Base-by-base conservation (phyloP, 2,113 vertebrate species). In the Gracilinanus agilis region DNA sequence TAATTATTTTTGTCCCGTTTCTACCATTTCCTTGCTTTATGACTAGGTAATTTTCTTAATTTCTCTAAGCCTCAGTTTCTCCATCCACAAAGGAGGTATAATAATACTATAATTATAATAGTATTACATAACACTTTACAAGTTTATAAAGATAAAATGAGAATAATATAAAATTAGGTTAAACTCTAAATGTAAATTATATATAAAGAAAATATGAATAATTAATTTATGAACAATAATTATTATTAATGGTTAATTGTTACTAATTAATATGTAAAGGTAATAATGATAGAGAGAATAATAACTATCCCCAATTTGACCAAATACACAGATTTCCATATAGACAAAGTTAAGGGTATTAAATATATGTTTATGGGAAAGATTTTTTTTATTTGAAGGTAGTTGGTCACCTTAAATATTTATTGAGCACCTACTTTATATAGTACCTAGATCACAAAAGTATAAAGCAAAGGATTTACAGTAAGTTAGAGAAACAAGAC, bases 391-490 rank as follows among this genome's bases (percentile, higher is more conserved):
- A n/a, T n/a, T 75, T 75, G 67, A n/a, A 75, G 34, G 5, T n/a
- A 83, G 21, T 83, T 83, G 16, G 13, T 83, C 67, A 83, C 16
- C 40, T n/a, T 23, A 9, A 40, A 21, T 40, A 40, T 40, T 83
- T n/a, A 40, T 83, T 83, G 13, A n/a, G n/a, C 34, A 40, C 16
- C 67, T 83, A 83, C 9, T 29, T 34, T 67, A 12, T 34, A 67
- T 10, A 67, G 58, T 34, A 67, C 27, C 3, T 34, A 67, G 0
- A 90, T 92, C 53, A 56, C 2, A 24, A 25, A 95, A 92, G 44
- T 49, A 75, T 2, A 58, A 89, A n/a, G 10, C 1, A 0, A 25
- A 25, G 23, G 6, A 0, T 0, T 27, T 89, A 12, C 25, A 67
- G 0, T 19, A 27, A 44, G 27, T 12, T 83, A 53, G 54, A 55